Percentiles rank a stretch among this genome's conserved stretches.
Conservation (phyloP, 2,797 vertebrate genomes). For the Myotis myotis region DNA sequence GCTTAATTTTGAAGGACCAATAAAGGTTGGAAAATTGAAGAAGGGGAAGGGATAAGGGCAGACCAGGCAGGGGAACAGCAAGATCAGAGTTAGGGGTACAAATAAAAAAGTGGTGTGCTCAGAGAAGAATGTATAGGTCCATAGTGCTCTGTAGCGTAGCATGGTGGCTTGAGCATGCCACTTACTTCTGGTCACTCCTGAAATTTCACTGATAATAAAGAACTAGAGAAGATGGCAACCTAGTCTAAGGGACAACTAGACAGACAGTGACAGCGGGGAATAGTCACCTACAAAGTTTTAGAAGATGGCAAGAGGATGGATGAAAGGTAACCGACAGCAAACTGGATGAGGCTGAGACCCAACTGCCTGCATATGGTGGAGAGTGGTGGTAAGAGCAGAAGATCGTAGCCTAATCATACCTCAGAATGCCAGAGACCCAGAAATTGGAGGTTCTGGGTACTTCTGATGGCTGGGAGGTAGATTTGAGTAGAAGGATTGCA, state of each 20-base stretch:
- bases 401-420: neutral
- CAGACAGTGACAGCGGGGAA: neutral
- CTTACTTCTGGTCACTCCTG: neutral
- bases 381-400: neutral
- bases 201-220: neutral
- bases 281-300: neutral
- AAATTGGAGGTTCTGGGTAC: neutral
- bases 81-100: neutral
- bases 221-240: neutral
- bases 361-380: neutral
- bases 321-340: neutral
- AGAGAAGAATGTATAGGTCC: fast-evolving
- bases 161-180: neutral
- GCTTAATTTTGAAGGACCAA: neutral
- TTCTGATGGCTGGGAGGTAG: neutral
- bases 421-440: neutral
- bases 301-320: neutral
- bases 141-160: neutral
- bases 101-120: neutral
- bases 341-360: neutral
- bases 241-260: neutral
- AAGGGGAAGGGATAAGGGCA: neutral
- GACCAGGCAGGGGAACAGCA: neutral
- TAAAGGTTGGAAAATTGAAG: neutral
- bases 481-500: neutral